phyloP scores from a whole-genome alignment of 2,888 invertebrate genomes.

The Saturnia pavonia region DNA sequence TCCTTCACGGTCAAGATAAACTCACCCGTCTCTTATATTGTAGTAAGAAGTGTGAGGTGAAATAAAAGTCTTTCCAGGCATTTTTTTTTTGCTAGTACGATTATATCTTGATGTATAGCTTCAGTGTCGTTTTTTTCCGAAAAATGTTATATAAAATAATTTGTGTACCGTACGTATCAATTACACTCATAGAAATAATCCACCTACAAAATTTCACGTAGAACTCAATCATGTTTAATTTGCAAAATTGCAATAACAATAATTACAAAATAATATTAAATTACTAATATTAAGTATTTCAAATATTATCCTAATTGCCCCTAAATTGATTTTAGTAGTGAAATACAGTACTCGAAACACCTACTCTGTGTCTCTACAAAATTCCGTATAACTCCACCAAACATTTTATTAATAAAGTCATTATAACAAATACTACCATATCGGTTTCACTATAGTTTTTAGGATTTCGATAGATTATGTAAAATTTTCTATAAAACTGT shows the following conservation, averaged over 20 bases:
- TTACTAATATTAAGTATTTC: background rate
- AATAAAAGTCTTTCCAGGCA: conserved; percentile 48
- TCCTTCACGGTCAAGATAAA: conserved; percentile 68
- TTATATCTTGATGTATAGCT: background rate
- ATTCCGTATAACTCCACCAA: background rate
- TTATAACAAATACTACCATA: background rate
- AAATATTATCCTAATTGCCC: too few relatives aligned
- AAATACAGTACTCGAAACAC: background rate
- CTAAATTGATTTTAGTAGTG: too few relatives aligned
- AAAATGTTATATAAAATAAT: too few relatives aligned
- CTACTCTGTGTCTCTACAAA: background rate
- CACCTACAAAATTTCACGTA: too few relatives aligned
- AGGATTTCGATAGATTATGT: background rate
- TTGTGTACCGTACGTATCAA: too few relatives aligned
- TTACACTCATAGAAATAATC: too few relatives aligned
- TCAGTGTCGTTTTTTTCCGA: background rate
- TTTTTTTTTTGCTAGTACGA: background rate
- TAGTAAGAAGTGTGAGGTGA: conserved; percentile 42
- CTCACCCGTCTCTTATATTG: conserved; percentile 61
- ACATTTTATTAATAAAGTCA: background rate
- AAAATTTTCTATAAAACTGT: background rate
- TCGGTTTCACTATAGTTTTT: background rate
- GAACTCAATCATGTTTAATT: too few relatives aligned
- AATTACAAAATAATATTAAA: background rate
- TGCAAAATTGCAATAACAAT: too few relatives aligned